Base-by-base conservation (phyloP, 2,888 invertebrate genomes). In the Notocelia uddmanniana region DNA sequence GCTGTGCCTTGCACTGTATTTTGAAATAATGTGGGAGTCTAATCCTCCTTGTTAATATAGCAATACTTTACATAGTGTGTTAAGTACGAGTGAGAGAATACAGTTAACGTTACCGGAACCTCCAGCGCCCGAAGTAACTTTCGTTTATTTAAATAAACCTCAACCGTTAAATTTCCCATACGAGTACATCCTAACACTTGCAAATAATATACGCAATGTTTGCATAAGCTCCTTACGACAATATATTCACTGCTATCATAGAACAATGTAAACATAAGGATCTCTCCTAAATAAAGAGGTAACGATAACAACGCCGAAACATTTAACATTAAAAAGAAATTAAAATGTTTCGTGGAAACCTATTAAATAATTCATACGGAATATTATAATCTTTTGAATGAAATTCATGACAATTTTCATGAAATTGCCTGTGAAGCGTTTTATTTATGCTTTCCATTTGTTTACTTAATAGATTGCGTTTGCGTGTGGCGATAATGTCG, bases 331-430 rank as follows among this genome's bases (percentile, higher is more conserved):
- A 52, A 54, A 64, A 64, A 37, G 64, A 64, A 64, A 64, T 64
- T 64, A 64, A 63, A 64, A 64, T 64, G 52, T 64, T 64, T 52
- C 34, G 21, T 15, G 31, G 15, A 63, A 52, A 52, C 52, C 52
- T 64, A 52, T 64, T 64, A 54, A 64, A 64, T 64, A 54, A 64
- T 64, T 64, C 64, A 64, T 64, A 54, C 10, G 52, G 64, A 37
- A 54, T 52, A 54, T 64, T 64, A 21, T 64, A 37, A 64, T 63
- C 37, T 54, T 54, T 21, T 15, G 34, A 37, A 64, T 34, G n/a
- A 54, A 31, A 5, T 31, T n/a, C 52, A n/a, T n/a, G n/a, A n/a
- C n/a, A n/a, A n/a, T 64, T 52, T 64, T 64, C 18, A 37, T 37
- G 52, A 64, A 64, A 54, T 64, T 64, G 64, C 37, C 52, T 23